phyloP scores from a whole-genome alignment of 2,113 vertebrate genomes.

The Glaucidium brasilianum region DNA sequence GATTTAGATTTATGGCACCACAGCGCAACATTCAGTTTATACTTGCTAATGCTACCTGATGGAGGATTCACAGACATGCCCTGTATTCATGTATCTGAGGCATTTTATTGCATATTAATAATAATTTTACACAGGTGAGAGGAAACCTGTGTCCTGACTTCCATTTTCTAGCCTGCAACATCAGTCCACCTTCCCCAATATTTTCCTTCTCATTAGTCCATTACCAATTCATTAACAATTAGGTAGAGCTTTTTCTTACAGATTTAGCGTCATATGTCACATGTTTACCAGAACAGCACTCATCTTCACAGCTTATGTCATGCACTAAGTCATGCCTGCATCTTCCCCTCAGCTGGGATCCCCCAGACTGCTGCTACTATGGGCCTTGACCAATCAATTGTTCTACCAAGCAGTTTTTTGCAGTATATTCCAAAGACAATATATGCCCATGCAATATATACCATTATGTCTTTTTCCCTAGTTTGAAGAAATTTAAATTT shows the following conservation, averaged over 20 bases:
- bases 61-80: neutral
- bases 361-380: neutral
- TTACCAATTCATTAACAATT: neutral
- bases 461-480: neutral
- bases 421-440: neutral
- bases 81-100: neutral
- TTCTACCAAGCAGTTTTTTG: neutral
- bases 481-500: neutral
- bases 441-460: neutral
- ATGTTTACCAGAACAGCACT: neutral
- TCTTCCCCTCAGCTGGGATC: neutral
- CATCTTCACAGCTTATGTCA: neutral
- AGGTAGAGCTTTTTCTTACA: neutral
- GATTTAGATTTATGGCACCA: neutral
- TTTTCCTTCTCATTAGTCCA: neutral
- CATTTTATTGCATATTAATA: neutral
- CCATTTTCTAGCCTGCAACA: neutral
- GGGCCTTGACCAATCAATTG: neutral
- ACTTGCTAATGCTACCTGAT: neutral
- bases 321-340: rapidly evolving
- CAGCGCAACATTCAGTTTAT: neutral
- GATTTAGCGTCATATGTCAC: neutral
- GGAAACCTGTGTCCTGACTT: neutral
- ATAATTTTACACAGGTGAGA: neutral
- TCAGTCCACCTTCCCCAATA: neutral